Evolutionary conservation across 2,888 invertebrate species (phyloP).

Genomic region (Sphaerophoria rueppellii): DNA sequence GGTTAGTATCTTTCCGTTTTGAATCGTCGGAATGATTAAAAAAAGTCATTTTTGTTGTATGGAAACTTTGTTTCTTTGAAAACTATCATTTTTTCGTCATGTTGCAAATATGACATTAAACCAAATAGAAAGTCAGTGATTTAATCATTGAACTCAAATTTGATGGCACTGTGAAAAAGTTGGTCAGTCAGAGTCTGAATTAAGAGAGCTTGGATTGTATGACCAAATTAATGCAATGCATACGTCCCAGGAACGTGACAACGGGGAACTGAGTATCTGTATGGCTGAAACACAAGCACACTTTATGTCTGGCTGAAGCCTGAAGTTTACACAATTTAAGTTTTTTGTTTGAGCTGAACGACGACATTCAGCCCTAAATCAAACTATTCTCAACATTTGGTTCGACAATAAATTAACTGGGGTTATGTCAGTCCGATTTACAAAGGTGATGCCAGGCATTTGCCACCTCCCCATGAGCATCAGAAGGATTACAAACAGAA

Average conservation of each 20-base stretch:
- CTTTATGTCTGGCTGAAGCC: too few relatives aligned
- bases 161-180: neutral
- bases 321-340: too few relatives aligned
- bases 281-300: neutral
- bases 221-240: neutral
- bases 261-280: neutral
- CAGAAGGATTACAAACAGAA: neutral
- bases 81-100: too few relatives aligned
- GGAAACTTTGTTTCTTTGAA: too few relatives aligned
- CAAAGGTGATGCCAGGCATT: constrained; percentile 8
- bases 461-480: neutral
- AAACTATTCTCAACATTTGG: constrained; percentile 22
- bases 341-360: too few relatives aligned
- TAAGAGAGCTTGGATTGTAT: neutral
- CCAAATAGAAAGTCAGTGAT: too few relatives aligned
- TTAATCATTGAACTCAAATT: too few relatives aligned
- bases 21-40: too few relatives aligned
- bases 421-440: constrained; percentile 10
- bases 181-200: neutral
- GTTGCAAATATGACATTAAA: too few relatives aligned
- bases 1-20: too few relatives aligned
- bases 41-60: too few relatives aligned
- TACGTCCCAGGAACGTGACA: constrained; percentile 26
- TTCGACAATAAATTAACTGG: neutral
- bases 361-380: constrained; percentile 1